These are phyloP conservation scores for Lordiphosa clarofinis DNA, from an alignment of 1,140 invertebrate species.

Conservation along the genomic window DNA sequence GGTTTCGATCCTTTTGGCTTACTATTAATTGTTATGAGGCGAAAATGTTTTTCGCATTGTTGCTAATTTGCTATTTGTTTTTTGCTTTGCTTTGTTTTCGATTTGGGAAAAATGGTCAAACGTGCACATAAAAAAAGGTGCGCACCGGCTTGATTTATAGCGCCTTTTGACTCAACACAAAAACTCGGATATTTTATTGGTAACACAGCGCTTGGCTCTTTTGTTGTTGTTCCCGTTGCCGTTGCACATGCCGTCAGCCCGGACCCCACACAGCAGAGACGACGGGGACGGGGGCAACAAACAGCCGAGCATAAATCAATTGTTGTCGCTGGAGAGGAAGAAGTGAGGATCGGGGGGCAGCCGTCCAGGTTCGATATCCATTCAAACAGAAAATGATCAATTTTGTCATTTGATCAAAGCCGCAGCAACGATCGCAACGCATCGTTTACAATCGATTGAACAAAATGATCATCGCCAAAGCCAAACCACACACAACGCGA, in stretches of 20 bases:
- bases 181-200: constrained; percentile 71
- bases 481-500: constrained; percentile 30
- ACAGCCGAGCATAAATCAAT: constrained; percentile 64
- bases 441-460: constrained; percentile 76
- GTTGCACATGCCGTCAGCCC: constrained; percentile 59
- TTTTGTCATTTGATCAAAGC: constrained; percentile 79
- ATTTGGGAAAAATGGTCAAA: constrained; percentile 35
- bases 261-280: constrained; percentile 49
- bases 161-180: constrained; percentile 71
- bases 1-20: constrained; percentile 33
- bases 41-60: constrained; percentile 64
- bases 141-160: constrained; percentile 70
- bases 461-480: constrained; percentile 71
- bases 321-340: constrained; percentile 42
- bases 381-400: constrained; percentile 79
- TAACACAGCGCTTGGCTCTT: constrained; percentile 48
- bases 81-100: constrained; percentile 23
- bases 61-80: constrained; percentile 58
- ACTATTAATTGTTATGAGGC: constrained; percentile 71
- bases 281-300: constrained; percentile 15
- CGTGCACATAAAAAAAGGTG: constrained; percentile 43
- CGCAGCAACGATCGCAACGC: constrained; percentile 75
- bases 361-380: constrained; percentile 50
- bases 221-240: too few relatives aligned
- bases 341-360: not conserved